These are phyloP conservation scores for Drosophila melanica DNA, from an alignment of 1,140 invertebrate species.

Conservation along the genomic window DNA sequence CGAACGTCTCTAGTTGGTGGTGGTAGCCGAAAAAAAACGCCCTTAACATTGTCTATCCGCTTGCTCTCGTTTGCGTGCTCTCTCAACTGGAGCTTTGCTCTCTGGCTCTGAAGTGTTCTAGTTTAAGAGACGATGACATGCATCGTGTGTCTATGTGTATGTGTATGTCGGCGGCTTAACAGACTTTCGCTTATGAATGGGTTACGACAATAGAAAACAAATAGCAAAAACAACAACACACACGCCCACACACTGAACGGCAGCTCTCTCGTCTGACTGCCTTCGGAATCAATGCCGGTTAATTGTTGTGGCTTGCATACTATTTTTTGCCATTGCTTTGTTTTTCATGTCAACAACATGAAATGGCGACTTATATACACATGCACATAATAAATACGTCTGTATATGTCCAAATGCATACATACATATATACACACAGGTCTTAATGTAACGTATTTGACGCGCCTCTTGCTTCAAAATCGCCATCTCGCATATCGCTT, in stretches of 20 bases:
- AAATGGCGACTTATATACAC: slow-evolving; percentile 21
- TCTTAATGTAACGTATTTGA: slow-evolving; percentile 23
- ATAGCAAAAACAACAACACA: slow-evolving; percentile 29
- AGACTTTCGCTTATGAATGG: slow-evolving; percentile 41
- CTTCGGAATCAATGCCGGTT: slow-evolving; percentile 72
- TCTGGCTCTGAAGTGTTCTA: slow-evolving; percentile 15
- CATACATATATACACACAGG: not conserved
- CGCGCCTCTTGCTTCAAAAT: slow-evolving; percentile 17
- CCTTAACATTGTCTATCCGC: slow-evolving; percentile 47
- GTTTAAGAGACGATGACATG: slow-evolving; percentile 31
- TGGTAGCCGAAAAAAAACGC: slow-evolving; percentile 24
- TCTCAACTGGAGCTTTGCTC: not conserved
- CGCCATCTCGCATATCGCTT: not conserved
- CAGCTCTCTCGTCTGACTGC: slow-evolving; percentile 41
- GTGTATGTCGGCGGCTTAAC: slow-evolving; percentile 17
- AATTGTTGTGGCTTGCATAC: slow-evolving; percentile 63
- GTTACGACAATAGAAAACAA: slow-evolving; percentile 25
- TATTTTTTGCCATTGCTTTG: slow-evolving; percentile 46
- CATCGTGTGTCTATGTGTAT: slow-evolving; percentile 3
- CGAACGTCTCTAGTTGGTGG: slow-evolving; percentile 13
- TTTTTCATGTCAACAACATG: slow-evolving; percentile 29
- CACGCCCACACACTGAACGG: slow-evolving; percentile 18
- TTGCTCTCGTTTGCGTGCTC: not conserved
- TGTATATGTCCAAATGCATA: not conserved
- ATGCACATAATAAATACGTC: slow-evolving; percentile 3